Evolutionary conservation across 2,113 vertebrate genomes (phyloP), one percentile per base, ranked within the genome.

Genomic region (Brachionichthys hirsutus): DNA sequence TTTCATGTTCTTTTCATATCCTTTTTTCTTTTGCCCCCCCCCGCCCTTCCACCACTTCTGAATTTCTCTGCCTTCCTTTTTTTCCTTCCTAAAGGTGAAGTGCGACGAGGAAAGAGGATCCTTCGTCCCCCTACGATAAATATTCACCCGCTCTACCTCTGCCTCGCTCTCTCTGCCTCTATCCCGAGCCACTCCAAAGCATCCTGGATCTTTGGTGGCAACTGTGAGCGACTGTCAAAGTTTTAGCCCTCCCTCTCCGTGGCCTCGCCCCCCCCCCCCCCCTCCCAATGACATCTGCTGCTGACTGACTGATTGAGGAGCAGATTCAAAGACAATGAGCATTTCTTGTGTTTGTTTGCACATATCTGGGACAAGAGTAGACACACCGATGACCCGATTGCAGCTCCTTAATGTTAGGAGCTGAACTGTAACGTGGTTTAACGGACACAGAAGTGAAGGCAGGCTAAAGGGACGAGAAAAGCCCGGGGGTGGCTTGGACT

Each of bases 161-260:
- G 75, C 55, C 81, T 77, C 46, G 42, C 69, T 72, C 70, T 70
- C 77, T 80, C 84, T 82, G 73, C 75, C 85, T 74, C 83, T 76
- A 77, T 76, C 66, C 70, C 70, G 51, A 42, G 74, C 85, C 62
- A 40, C 86, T 86, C 85, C 84, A 78, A 85, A 84, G 77, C 82
- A 85, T 83, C 82, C 77, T 73, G 83, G 78, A 78, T 84, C 80
- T 57, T 66, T 34, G 50, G 68, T 90, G 89, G 88, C 92, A 92
- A 92, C 89, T 91, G 91, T 86, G 87, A 83, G 75, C 57, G 83
- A 87, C 87, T 84, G 89, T 92, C 89, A 90, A 86, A 85, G 73
- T 42, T 68, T n/a, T 41, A 57, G 75, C 75, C 77, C 70, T 44
- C 58, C 81, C 62, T 73, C 66, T 50, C 48, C 62, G 7, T 55